A percentile compares a stretch with the other conserved stretches of the same genome.
Conservation (phyloP, 2,888 invertebrate genomes). For the Watsonalla binaria region DNA sequence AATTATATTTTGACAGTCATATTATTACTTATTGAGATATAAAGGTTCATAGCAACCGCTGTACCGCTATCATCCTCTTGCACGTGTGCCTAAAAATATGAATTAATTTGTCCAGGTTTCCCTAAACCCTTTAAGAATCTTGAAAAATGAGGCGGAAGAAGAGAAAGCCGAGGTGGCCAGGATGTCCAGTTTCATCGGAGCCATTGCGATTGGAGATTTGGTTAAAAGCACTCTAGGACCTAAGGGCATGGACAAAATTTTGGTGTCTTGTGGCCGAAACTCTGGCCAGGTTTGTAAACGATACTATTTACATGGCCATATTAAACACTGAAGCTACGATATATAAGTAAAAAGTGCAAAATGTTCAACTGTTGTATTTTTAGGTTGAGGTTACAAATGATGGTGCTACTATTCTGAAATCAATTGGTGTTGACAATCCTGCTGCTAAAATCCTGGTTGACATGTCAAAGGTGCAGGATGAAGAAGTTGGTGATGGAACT, state of each 20-base stretch:
- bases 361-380: slow-evolving; percentile 14
- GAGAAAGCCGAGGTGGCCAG: slow-evolving; percentile 98
- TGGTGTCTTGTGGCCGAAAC: slow-evolving; percentile 88
- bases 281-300: slow-evolving; percentile 78
- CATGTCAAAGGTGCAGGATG: slow-evolving; percentile 98
- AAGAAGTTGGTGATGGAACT: slow-evolving; percentile 99
- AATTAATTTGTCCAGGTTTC: slow-evolving; percentile 80
- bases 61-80: slow-evolving; percentile 18
- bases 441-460: slow-evolving; percentile 99
- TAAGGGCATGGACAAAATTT: slow-evolving; percentile 98
- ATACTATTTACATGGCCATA: neutral
- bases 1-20: too few relatives aligned
- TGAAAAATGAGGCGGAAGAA: slow-evolving; percentile 98
- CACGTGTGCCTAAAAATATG: slow-evolving; percentile 45
- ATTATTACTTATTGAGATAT: slow-evolving; percentile 4
- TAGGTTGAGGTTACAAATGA: slow-evolving; percentile 98
- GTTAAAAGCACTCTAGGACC: slow-evolving; percentile 99
- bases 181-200: slow-evolving; percentile 98
- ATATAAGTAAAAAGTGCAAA: too few relatives aligned
- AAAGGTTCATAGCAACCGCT: slow-evolving; percentile 32
- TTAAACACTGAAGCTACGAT: too few relatives aligned
- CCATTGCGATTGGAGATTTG: slow-evolving; percentile 98
- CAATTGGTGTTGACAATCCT: slow-evolving; percentile 98
- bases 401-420: slow-evolving; percentile 98
- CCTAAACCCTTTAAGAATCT: slow-evolving; percentile 94